phyloP scores from a whole-genome alignment of 2,113 vertebrate genomes.

The Larimichthys polyactis region DNA sequence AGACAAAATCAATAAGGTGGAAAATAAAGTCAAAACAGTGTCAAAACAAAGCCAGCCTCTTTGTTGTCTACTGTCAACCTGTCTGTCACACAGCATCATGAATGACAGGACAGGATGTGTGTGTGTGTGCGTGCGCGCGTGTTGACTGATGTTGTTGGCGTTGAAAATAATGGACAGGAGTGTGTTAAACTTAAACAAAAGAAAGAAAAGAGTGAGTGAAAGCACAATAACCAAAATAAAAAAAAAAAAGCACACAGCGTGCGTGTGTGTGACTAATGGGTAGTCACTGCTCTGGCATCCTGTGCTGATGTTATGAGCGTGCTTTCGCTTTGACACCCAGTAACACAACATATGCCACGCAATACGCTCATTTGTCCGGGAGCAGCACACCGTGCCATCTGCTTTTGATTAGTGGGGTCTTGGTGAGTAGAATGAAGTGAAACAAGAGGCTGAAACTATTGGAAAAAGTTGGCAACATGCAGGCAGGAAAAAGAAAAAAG shows the following conservation, averaged over 20 bases:
- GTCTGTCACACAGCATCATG: constrained; percentile 36
- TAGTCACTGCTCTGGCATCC: constrained; percentile 24
- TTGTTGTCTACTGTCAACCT: background rate
- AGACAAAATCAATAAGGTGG: constrained; percentile 25
- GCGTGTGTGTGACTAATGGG: constrained; percentile 27
- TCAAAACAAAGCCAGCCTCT: background rate
- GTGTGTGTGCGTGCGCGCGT: constrained; percentile 13
- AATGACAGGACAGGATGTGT: constrained; percentile 35
- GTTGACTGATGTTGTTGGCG: constrained; percentile 46
- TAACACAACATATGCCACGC: constrained; percentile 31
- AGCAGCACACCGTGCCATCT: constrained; percentile 28
- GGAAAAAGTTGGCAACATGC: background rate
- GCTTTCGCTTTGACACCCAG: constrained; percentile 21
- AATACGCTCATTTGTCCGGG: constrained; percentile 5
- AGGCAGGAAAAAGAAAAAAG: background rate
- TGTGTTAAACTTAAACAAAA: constrained; percentile 47
- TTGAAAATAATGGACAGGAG: constrained; percentile 35
- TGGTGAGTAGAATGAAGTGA: background rate
- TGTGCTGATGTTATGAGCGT: constrained; percentile 37
- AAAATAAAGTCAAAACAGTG: constrained; percentile 1
- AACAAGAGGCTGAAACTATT: constrained; percentile 19
- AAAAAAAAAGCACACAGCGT: constrained; percentile 25
- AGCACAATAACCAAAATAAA: constrained; percentile 20
- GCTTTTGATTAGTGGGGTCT: background rate
- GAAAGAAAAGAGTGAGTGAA: constrained; percentile 12